Percentiles rank a stretch among this genome's conserved stretches.
phyloP scores from a whole-genome alignment of 30 jellyfish, hydroid and myxozoan genomes.

The Aurelia aurita region DNA sequence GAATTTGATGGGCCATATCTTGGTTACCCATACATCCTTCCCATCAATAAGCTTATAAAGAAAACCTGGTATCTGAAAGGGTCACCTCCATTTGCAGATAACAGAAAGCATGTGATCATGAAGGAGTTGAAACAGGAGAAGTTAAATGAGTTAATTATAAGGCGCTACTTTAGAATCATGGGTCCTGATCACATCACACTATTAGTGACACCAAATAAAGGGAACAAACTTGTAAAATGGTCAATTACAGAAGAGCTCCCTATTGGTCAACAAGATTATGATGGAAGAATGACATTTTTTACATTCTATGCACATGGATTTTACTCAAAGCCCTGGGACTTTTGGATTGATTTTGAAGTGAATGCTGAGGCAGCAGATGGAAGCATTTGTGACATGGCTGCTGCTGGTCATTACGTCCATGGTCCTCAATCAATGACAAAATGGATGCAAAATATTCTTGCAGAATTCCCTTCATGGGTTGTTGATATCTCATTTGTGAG shows the following conservation, averaged over 20 bases:
- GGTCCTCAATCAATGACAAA: conserved; percentile 82
- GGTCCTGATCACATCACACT: conserved; percentile 94
- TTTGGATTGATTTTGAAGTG: conserved; percentile 95
- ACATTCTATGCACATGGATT: conserved; percentile 81
- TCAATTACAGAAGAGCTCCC: conserved; percentile 78
- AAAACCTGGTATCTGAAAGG: conserved; percentile 69
- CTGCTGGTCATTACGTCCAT: conserved; percentile 86
- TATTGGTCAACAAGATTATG: conserved; percentile 54
- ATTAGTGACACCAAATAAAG: conserved; percentile 61
- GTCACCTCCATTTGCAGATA: conserved; percentile 43
- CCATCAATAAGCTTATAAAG: conserved; percentile 69
- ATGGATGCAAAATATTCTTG: conserved; percentile 37
- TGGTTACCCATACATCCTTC: conserved; percentile 82
- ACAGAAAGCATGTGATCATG: conserved; percentile 39
- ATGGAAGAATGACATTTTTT: conserved; percentile 70
- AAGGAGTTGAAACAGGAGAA: conserved; percentile 31
- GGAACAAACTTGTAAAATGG: conserved; percentile 70
- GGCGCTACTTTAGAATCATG: conserved; percentile 23
- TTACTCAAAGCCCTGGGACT: conserved; percentile 88
- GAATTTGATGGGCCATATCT: conserved; percentile 95
- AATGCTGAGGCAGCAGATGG: conserved; percentile 19
- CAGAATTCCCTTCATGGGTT: conserved; percentile 84
- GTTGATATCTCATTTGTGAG: conserved; percentile 85
- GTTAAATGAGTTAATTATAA: background rate
- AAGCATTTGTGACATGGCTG: conserved; percentile 76